Evolutionary conservation across 1,140 invertebrate genomes (phyloP).

Genomic region (Trichomalopsis sarcophagae): DNA sequence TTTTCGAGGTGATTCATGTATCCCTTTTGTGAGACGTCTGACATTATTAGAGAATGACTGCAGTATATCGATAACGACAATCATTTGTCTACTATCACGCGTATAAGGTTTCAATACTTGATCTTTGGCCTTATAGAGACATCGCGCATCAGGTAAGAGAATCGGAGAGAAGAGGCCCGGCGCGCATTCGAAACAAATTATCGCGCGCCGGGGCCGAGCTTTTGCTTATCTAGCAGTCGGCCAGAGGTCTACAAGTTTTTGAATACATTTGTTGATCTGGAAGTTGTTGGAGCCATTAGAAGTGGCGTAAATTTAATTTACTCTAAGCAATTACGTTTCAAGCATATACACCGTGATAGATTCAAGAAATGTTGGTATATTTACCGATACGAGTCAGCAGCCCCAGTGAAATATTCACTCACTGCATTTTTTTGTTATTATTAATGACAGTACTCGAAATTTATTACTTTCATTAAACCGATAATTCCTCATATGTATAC

Average conservation of each 20-base stretch:
- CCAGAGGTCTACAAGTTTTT: conserved; percentile 10
- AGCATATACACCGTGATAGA: too few relatives aligned
- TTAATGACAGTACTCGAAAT: conserved; percentile 32
- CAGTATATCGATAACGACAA: too few relatives aligned
- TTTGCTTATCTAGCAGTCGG: conserved; percentile 64
- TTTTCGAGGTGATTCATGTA: conserved; percentile 46
- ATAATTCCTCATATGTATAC: background rate
- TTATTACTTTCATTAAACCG: conserved; percentile 42
- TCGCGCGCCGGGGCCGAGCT: conserved; percentile 54
- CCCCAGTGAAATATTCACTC: background rate
- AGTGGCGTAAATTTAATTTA: too few relatives aligned
- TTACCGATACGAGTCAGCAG: background rate
- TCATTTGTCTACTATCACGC: background rate
- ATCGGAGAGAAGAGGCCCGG: background rate
- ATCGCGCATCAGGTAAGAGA: background rate
- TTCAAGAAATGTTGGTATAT: background rate
- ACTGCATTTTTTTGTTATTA: conserved; percentile 1
- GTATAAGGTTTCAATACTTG: conserved; percentile 45
- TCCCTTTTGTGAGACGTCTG: too few relatives aligned
- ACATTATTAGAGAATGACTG: background rate
- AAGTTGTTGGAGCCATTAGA: too few relatives aligned
- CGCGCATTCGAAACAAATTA: conserved; percentile 57
- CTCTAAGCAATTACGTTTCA: background rate
- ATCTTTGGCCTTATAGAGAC: conserved; percentile 52
- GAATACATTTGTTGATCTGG: too few relatives aligned